Evolutionary conservation across 2,888 invertebrate species (phyloP).

Genomic region (Drosophila anomalata): DNA sequence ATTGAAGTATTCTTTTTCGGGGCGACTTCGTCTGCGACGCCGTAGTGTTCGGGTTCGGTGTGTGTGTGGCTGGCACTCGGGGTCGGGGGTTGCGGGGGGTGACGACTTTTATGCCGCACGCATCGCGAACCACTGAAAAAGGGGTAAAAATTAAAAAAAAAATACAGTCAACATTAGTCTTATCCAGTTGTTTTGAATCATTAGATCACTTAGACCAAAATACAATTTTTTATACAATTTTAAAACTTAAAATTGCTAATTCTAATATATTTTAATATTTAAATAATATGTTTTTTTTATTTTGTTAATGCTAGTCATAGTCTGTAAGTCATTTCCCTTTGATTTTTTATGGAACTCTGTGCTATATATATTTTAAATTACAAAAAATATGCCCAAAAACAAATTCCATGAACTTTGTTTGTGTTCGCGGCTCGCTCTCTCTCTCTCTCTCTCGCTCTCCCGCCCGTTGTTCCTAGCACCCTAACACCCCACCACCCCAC

Average conservation of each 20-base stretch:
- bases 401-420: constrained; percentile 2
- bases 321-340: not conserved
- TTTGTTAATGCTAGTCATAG: constrained; percentile 17
- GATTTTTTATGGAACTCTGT: not conserved
- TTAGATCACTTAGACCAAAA: no score
- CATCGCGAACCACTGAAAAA: constrained; percentile 65
- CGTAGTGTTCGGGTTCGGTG: constrained; percentile 31
- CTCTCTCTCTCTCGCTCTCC: constrained; percentile 46
- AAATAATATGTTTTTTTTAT: not conserved
- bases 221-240: no score
- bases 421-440: constrained; percentile 48
- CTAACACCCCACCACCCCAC: not conserved
- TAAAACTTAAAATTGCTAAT: not conserved
- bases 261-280: not conserved
- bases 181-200: not conserved
- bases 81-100: constrained; percentile 61
- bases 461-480: constrained; percentile 1
- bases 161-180: not conserved
- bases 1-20: constrained; percentile 63
- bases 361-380: not conserved
- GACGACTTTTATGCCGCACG: constrained; percentile 71
- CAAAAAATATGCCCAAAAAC: constrained; percentile 2
- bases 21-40: constrained; percentile 46
- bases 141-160: constrained; percentile 19
- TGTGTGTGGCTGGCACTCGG: constrained; percentile 25